Conservation (phyloP, 2,797 vertebrate species). For the Cryptoprocta ferox region DNA sequence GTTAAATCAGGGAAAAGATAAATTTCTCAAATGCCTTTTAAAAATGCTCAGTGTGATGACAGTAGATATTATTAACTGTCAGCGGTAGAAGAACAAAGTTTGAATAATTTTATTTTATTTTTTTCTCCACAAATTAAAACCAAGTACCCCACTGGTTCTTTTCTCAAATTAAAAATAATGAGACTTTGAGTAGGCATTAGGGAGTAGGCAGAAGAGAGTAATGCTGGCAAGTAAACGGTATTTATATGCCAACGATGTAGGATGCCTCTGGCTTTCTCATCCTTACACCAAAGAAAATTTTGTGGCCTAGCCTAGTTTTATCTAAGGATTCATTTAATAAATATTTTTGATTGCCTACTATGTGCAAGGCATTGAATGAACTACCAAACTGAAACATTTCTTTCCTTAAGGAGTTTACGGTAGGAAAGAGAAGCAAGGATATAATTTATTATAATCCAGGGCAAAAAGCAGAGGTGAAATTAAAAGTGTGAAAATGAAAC, state of each 20-base stretch:
- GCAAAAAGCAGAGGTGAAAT: neutral
- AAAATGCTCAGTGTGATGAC: constrained; percentile 34
- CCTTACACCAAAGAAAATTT: neutral
- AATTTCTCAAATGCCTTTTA: constrained; percentile 55
- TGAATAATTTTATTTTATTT: constrained; percentile 63
- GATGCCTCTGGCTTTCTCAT: neutral
- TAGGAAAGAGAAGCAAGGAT: neutral
- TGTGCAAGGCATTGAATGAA: neutral
- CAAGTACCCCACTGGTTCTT: constrained; percentile 43
- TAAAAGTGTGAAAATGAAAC: neutral
- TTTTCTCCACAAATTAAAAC: constrained; percentile 55
- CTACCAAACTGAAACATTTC: neutral
- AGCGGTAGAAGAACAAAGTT: constrained; percentile 37
- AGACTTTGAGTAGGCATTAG: constrained; percentile 26
- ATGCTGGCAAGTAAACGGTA: neutral
- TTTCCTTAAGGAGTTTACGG: neutral
- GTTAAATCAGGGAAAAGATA: constrained; percentile 58
- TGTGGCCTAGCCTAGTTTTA: neutral
- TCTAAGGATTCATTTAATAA: constrained; percentile 19
- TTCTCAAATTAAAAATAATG: constrained; percentile 67
- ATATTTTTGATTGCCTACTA: constrained; percentile 39
- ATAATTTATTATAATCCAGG: neutral
- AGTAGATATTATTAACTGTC: constrained; percentile 59
- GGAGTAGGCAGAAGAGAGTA: constrained; percentile 1
- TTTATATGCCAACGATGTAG: neutral